Evolutionary conservation across 2,888 invertebrate species (phyloP), one percentile per base, ranked within the genome.

Genomic region (Tipula unca): DNA sequence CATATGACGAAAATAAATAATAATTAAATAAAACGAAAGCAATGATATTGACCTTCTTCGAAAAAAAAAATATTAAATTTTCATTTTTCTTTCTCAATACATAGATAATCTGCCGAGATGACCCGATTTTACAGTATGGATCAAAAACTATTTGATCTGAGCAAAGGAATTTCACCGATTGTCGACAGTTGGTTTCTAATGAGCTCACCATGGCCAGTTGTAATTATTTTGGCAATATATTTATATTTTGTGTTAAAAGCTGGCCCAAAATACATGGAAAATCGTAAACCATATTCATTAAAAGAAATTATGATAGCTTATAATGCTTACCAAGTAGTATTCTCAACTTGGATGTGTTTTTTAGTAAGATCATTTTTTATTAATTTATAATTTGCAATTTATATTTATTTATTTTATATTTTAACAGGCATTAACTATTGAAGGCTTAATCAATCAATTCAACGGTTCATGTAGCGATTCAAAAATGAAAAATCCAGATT

Each of bases 271-370:
- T 93, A 94, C 89, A 96, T 96, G 96, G 92, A 94, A 87, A 95
- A 95, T 86, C 92, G 94, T 87, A 93, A 95, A 87, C 94, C 96
- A 0, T 95, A 94, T 88, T 93, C 96, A 87, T 89, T 98, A 86
- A 95, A 96, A 88, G 92, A 92, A 84, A 89, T 95, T 0, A 93
- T 98, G 89, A 93, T 96, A 20, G 89, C 93, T 0, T 98, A 98
- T 91, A 98, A 98, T 89, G 93, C 95, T n/a, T 94, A 95, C 86
- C 98, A 98, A 93, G 97, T 98, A 4, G 84, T 95, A 14, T 95
- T 97, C 91, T 98, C 97, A 88, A 90, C 94, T 14, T 97, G 94
- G 92, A 92, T 97, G 88, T 90, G 90, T 86, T 20, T 85, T 42
- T 25, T 13, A 32, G 42, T 83, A 82, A 85, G 54, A 10, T 25